phyloP scores from a whole-genome alignment of 2,888 invertebrate species.

The Andrena fulva region DNA sequence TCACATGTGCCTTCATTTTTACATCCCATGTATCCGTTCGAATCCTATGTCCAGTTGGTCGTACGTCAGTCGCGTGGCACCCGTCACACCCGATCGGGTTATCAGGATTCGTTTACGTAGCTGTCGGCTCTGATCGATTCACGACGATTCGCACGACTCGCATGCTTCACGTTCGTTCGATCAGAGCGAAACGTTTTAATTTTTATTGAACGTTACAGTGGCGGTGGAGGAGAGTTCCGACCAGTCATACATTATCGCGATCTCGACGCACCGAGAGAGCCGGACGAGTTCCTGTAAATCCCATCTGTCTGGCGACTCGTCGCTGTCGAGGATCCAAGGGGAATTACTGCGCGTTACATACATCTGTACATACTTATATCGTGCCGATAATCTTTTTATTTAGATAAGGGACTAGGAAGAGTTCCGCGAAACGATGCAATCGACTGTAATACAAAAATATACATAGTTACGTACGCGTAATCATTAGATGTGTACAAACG shows the following conservation, averaged over 20 bases:
- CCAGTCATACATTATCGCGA: constrained; percentile 97
- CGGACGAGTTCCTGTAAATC: constrained; percentile 90
- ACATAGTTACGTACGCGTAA: background rate
- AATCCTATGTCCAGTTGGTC: constrained; percentile 76
- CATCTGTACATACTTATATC: constrained; percentile 43
- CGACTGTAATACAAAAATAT: constrained; percentile 39
- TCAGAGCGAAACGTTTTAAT: constrained; percentile 17
- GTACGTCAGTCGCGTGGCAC: background rate
- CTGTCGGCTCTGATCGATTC: background rate
- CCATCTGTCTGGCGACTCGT: background rate
- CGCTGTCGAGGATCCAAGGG: constrained; percentile 8
- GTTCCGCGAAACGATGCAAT: constrained; percentile 1
- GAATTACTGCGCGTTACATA: constrained; percentile 24
- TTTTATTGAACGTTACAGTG: constrained; percentile 87
- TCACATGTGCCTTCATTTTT: constrained; percentile 76
- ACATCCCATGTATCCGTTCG: constrained; percentile 74
- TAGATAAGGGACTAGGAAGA: constrained; percentile 22
- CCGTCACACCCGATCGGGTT: background rate
- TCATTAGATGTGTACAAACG: background rate
- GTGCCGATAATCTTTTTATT: constrained; percentile 14
- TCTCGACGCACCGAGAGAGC: constrained; percentile 96
- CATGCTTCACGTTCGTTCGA: background rate
- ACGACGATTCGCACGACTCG: background rate
- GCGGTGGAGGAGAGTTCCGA: constrained; percentile 91
- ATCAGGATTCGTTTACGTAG: too few species aligned